Evolutionary conservation across 1,140 invertebrate genomes (phyloP), one percentile per base, ranked within the genome.

Genomic region (Gonatopus flavifemur): DNA sequence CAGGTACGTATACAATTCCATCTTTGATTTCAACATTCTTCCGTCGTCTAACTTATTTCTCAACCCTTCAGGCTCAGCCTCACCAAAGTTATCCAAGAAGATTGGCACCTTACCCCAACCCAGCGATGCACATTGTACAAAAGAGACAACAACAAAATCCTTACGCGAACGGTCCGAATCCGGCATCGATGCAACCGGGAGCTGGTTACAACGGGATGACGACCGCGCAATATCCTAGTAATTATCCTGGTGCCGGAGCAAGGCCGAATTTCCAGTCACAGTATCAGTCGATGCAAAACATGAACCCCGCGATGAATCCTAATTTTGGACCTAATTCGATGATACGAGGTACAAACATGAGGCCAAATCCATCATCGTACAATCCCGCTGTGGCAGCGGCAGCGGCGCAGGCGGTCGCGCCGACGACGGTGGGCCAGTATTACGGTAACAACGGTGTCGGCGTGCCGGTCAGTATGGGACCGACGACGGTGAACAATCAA

Each of bases 121-220:
- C 89, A 6, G 83, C 85, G 19, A 88, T 91, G 85, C 86, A 92
- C 64, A 89, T 90, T 83, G 82, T 83, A 22, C 89, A 91, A 63
- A 90, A 93, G 66, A 82, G 88, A 50, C 78, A 77, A 37, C 70
- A 73, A 45, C 74, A 77, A 30, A 43, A 59, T 6, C 54, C 69
- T 19, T 67, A 69, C 62, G 20, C 53, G 43, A 15, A 46, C 50
- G 45, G 64, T 44, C 48, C 59, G 7, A 66, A 60, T 30, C 49
- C 78, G 71, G 50, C 81, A 78, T 64, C 66, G 58, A 65, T 81
- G 81, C 66, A 75, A 62, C 60, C 61, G 57, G 59, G 71, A 65
- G 52, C 54, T 52, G 33, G 68, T 50, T 54, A 67, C 68, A 49
- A 72, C 56, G 32, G 62, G 44, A 51, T 67, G 64, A 13, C 69